Percentiles rank a stretch among this genome's conserved stretches.
These are phyloP conservation scores for Zygothrica quintamaculata DNA, from an alignment of 2,888 invertebrate genomes.

Conservation along the genomic window DNA sequence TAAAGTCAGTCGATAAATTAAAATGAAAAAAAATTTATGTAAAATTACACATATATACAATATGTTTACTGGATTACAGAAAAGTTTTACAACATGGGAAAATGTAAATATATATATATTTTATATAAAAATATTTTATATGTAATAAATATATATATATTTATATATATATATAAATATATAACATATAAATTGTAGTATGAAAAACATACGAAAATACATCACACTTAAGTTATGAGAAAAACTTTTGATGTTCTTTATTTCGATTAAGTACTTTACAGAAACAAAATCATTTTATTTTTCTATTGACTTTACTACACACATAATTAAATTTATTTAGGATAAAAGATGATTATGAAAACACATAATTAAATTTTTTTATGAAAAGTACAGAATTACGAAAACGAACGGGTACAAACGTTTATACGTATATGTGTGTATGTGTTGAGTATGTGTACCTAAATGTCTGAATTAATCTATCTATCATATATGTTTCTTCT, in stretches of 20 bases:
- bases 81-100: slow-evolving; percentile 55
- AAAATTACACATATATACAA: too few species aligned
- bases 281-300: slow-evolving; percentile 39
- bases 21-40: too few species aligned
- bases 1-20: too few species aligned
- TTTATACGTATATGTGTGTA: slow-evolving; percentile 33
- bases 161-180: slow-evolving; percentile 35
- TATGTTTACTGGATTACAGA: slow-evolving; percentile 15
- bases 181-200: slow-evolving; percentile 43
- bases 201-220: slow-evolving; percentile 63
- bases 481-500: too few species aligned
- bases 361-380: slow-evolving; percentile 66
- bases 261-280: slow-evolving; percentile 33
- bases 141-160: too few species aligned
- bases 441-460: too few species aligned
- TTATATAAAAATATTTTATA: too few species aligned
- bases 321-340: slow-evolving; percentile 69
- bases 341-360: slow-evolving; percentile 64
- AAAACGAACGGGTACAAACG: slow-evolving; percentile 72
- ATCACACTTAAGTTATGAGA: slow-evolving; percentile 32
- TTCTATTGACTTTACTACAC: slow-evolving; percentile 59
- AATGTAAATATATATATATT: slow-evolving; percentile 35
- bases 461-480: too few species aligned
- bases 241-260: slow-evolving; percentile 44
- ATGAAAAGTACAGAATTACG: slow-evolving; percentile 74